These are phyloP conservation scores for Drosophila willistoni DNA, from an alignment of 1,140 invertebrate genomes.

Conservation along the genomic window DNA sequence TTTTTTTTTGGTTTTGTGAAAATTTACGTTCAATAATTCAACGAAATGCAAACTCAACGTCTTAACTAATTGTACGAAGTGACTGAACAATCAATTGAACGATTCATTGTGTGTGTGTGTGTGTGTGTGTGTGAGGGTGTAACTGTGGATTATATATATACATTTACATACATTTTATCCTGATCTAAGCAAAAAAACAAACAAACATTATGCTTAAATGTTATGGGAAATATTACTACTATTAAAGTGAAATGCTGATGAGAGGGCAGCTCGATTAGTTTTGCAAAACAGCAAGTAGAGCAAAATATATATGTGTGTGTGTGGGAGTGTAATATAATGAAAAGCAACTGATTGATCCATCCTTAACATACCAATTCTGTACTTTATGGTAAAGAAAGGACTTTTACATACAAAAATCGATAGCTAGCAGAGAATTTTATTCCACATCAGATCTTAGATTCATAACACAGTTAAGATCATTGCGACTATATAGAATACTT, in stretches of 20 bases:
- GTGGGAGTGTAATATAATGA: background rate
- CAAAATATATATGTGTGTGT: background rate
- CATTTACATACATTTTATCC: background rate
- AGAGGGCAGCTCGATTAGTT: background rate
- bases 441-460: too few relatives aligned
- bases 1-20: background rate
- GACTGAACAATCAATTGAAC: conserved; percentile 2
- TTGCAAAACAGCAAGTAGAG: background rate
- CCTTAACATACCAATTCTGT: too few relatives aligned
- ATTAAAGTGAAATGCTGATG: too few relatives aligned
- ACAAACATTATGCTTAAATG: background rate
- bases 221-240: too few relatives aligned
- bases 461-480: too few relatives aligned
- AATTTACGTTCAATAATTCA: background rate
- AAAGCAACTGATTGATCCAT: too few relatives aligned
- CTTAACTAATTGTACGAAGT: conserved; percentile 7
- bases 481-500: too few relatives aligned
- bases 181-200: background rate
- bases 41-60: conserved; percentile 7
- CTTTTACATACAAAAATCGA: too few relatives aligned
- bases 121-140: background rate
- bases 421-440: too few relatives aligned
- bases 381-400: too few relatives aligned
- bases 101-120: background rate
- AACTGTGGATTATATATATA: background rate